phyloP scores from a whole-genome alignment of 2,113 vertebrate genomes.

The Oryzias javanicus region DNA sequence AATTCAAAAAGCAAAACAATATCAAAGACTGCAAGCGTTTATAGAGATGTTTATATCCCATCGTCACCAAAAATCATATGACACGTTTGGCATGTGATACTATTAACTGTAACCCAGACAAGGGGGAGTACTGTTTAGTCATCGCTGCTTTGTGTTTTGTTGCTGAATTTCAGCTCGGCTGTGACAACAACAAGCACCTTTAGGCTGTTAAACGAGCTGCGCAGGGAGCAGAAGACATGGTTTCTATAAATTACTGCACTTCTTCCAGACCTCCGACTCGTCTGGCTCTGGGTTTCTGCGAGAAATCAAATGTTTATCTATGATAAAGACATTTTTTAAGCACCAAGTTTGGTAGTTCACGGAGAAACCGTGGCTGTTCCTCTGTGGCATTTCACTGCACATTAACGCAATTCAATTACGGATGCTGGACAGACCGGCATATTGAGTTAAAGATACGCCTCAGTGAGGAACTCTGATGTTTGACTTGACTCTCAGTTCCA shows the following conservation, averaged over 20 bases:
- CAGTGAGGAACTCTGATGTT: slow-evolving; percentile 4
- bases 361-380: slow-evolving; percentile 3
- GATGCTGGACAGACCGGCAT: slow-evolving; percentile 16
- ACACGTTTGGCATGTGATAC: slow-evolving; percentile 58
- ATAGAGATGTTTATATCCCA: slow-evolving; percentile 36
- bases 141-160: slow-evolving; percentile 26
- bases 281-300: not conserved
- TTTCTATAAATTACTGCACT: not conserved
- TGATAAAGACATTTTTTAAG: not conserved
- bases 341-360: not conserved
- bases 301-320: slow-evolving; percentile 1
- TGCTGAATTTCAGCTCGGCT: slow-evolving; percentile 10
- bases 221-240: too few relatives aligned
- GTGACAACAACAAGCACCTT: slow-evolving; percentile 13
- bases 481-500: not conserved
- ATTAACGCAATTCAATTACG: slow-evolving; percentile 14
- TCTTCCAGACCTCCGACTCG: not conserved
- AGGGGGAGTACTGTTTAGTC: slow-evolving; percentile 35
- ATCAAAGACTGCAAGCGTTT: slow-evolving; percentile 7
- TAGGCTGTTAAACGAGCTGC: not conserved
- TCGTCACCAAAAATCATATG: slow-evolving; percentile 54
- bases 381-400: slow-evolving; percentile 13
- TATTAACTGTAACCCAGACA: slow-evolving; percentile 44
- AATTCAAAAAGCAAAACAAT: not conserved
- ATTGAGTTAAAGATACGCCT: slow-evolving; percentile 22